Percentiles rank a stretch among this genome's conserved stretches.
Conservation (phyloP, 2,888 invertebrate genomes). For the Melinopterus prodromus region DNA sequence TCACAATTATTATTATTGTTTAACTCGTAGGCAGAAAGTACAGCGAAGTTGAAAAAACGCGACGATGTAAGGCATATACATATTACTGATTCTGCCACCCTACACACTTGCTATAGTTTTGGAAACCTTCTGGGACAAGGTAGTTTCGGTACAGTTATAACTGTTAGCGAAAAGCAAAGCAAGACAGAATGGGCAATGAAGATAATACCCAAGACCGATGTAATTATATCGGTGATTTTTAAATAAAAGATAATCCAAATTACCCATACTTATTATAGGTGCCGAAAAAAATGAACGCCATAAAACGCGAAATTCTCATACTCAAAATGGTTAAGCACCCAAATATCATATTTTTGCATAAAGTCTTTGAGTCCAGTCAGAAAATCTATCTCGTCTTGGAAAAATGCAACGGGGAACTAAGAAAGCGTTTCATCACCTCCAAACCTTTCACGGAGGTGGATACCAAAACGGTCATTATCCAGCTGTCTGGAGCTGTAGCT, state of each 20-base stretch:
- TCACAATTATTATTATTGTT: not conserved
- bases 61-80: conserved; percentile 54
- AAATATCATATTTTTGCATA: conserved; percentile 64
- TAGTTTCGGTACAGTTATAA: conserved; percentile 58
- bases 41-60: conserved; percentile 42
- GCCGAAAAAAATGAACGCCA: conserved; percentile 52
- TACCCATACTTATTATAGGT: conserved; percentile 16
- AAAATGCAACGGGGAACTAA: conserved; percentile 62
- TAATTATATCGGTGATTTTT: conserved; percentile 6
- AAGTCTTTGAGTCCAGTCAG: conserved; percentile 64
- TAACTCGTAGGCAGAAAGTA: conserved; percentile 14
- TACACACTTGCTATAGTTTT: conserved; percentile 55
- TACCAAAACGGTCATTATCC: conserved; percentile 54
- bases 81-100: conserved; percentile 53
- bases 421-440: conserved; percentile 54
- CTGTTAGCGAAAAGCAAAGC: conserved; percentile 55
- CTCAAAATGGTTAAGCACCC: conserved; percentile 65
- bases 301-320: conserved; percentile 65
- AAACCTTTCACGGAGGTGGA: conserved; percentile 56
- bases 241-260: not conserved
- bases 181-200: conserved; percentile 59
- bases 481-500: conserved; percentile 56
- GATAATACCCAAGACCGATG: conserved; percentile 56
- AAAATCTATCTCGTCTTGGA: conserved; percentile 66
- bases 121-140: conserved; percentile 59